These are phyloP conservation scores for Notechis scutatus DNA, from an alignment of 2,113 vertebrate species.

Conservation along the genomic window DNA sequence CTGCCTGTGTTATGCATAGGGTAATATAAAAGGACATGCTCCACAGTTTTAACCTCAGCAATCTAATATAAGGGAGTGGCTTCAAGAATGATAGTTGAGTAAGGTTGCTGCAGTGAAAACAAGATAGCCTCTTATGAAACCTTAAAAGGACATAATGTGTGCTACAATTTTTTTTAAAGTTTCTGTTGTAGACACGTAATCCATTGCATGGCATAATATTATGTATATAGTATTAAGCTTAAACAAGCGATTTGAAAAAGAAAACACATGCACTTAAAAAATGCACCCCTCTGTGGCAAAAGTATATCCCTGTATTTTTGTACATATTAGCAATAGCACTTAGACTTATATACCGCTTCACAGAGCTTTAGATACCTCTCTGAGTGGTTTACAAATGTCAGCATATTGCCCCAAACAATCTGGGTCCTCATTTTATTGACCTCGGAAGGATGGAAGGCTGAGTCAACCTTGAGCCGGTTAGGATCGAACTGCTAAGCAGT, in stretches of 20 bases:
- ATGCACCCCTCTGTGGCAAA: background rate
- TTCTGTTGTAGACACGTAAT: background rate
- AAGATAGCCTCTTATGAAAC: background rate
- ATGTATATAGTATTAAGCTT: background rate
- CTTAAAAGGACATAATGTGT: background rate
- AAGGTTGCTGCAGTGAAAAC: background rate
- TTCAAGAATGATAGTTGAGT: background rate
- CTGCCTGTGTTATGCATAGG: no score
- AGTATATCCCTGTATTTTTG: background rate
- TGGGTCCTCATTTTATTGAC: background rate
- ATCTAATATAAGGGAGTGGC: background rate
- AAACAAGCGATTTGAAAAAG: background rate
- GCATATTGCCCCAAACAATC: background rate
- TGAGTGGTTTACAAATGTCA: background rate
- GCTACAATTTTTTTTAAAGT: background rate
- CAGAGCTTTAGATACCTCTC: background rate
- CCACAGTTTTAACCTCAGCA: no score
- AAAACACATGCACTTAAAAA: background rate
- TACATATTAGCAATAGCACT: background rate
- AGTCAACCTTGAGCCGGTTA: background rate
- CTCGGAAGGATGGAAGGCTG: background rate
- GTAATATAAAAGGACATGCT: no score
- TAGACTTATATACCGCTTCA: background rate
- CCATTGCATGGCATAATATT: background rate
- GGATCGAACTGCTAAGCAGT: background rate